Evolutionary conservation across 1,140 invertebrate genomes (phyloP).

Genomic region (Doryteuthis pealeii): DNA sequence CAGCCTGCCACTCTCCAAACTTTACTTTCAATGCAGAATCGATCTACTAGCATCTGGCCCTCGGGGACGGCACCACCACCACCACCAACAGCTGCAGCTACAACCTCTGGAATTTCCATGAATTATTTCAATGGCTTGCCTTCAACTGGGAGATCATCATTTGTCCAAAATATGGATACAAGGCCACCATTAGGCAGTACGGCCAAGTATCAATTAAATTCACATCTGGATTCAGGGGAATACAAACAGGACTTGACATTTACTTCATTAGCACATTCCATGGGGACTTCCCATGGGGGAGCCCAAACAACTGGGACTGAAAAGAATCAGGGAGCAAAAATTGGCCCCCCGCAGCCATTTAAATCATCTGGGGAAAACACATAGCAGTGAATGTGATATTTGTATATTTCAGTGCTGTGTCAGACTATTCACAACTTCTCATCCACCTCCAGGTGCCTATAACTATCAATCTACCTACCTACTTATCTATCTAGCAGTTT

Average conservation of each 20-base stretch:
- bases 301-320: constrained; percentile 9
- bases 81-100: not conserved
- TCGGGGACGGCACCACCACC: not conserved
- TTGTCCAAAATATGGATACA: constrained; percentile 4
- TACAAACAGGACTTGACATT: constrained; percentile 10
- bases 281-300: constrained; percentile 14
- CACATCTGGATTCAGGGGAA: constrained; percentile 7
- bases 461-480: no score
- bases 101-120: not conserved
- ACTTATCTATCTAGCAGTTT: not conserved
- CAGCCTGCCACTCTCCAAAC: constrained; percentile 1
- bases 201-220: constrained; percentile 11
- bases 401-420: constrained; percentile 11
- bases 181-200: not conserved
- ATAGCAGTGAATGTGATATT: constrained; percentile 15
- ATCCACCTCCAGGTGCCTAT: constrained; percentile 13
- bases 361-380: constrained; percentile 8
- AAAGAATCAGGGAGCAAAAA: not conserved
- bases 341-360: not conserved
- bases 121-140: constrained; percentile 10
- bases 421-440: not conserved
- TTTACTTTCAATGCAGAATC: constrained; percentile 3
- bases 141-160: constrained; percentile 6
- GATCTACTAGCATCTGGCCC: not conserved
- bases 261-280: constrained; percentile 14